Evolutionary conservation across 2,888 invertebrate species (phyloP).

Genomic region (Salticus scenicus): DNA sequence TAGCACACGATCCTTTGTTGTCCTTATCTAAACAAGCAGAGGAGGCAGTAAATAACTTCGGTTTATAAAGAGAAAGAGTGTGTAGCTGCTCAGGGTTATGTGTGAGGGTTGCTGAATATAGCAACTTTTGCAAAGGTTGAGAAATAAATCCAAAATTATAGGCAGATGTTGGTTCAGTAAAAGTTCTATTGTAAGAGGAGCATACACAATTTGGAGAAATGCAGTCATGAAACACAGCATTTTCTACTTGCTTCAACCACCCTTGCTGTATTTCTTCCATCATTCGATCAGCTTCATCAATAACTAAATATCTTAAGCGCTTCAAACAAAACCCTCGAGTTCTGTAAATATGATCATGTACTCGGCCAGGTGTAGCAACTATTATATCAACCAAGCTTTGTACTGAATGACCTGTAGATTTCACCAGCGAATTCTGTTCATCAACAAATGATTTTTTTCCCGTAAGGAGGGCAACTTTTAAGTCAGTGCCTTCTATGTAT

Average conservation of each 20-base stretch:
- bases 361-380: constrained; percentile 78
- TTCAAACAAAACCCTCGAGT: constrained; percentile 74
- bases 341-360: constrained; percentile 78
- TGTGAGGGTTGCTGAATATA: constrained; percentile 97
- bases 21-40: neutral
- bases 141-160: constrained; percentile 31
- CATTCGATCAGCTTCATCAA: constrained; percentile 98
- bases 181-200: constrained; percentile 15
- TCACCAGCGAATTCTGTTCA: constrained; percentile 75
- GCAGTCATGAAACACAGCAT: constrained; percentile 64
- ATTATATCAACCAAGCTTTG: constrained; percentile 77
- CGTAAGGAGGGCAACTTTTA: constrained; percentile 83
- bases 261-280: constrained; percentile 93
- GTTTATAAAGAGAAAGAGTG: constrained; percentile 90
- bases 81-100: constrained; percentile 97
- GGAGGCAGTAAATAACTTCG: constrained; percentile 86
- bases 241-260: constrained; percentile 79
- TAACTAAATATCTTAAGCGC: constrained; percentile 83
- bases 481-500: constrained; percentile 77
- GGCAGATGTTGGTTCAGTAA: constrained; percentile 27
- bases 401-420: constrained; percentile 80
- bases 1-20: constrained; percentile 41
- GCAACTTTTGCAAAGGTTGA: constrained; percentile 84
- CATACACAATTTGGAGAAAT: constrained; percentile 48
- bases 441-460: constrained; percentile 80